These are phyloP conservation scores for Ctena decussata DNA, from an alignment of 2,888 invertebrate species.

Conservation along the genomic window DNA sequence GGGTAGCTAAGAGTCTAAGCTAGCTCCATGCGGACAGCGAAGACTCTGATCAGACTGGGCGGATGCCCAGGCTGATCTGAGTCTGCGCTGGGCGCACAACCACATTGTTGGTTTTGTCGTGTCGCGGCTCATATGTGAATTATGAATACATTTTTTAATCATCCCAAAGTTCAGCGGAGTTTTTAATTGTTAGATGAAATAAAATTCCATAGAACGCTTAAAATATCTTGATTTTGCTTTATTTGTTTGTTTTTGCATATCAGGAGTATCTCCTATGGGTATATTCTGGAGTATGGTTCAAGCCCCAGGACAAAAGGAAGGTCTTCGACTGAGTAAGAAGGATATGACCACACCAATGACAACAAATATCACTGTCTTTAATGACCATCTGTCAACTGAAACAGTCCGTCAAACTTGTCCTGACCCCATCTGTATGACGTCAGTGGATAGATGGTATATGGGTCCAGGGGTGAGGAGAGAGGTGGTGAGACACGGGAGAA, in stretches of 20 bases:
- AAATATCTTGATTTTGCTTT: too few relatives aligned
- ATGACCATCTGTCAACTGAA: slow-evolving; percentile 56
- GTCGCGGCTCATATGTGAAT: too few relatives aligned
- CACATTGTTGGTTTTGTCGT: too few relatives aligned
- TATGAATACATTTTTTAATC: too few relatives aligned
- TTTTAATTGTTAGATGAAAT: too few relatives aligned
- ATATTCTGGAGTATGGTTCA: slow-evolving; percentile 78
- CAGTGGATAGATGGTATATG: slow-evolving; percentile 71
- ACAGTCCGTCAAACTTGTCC: slow-evolving; percentile 21
- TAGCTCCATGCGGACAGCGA: too few relatives aligned
- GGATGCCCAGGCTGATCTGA: too few relatives aligned
- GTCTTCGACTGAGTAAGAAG: slow-evolving; percentile 69
- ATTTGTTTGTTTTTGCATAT: background rate
- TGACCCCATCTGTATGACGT: slow-evolving; percentile 29
- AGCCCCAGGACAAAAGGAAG: slow-evolving; percentile 64
- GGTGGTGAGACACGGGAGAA: slow-evolving; percentile 67
- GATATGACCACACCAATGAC: slow-evolving; percentile 69
- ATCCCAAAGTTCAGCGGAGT: too few relatives aligned
- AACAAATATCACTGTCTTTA: slow-evolving; percentile 56
- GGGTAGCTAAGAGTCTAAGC: too few relatives aligned
- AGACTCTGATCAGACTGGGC: too few relatives aligned
- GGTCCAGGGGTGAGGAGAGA: slow-evolving; percentile 61
- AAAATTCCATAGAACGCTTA: too few relatives aligned
- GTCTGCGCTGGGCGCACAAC: too few relatives aligned
- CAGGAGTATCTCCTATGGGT: slow-evolving; percentile 80